These are phyloP conservation scores for Lynx canadensis DNA, from an alignment of 2,113 vertebrate species.

Conservation along the genomic window DNA sequence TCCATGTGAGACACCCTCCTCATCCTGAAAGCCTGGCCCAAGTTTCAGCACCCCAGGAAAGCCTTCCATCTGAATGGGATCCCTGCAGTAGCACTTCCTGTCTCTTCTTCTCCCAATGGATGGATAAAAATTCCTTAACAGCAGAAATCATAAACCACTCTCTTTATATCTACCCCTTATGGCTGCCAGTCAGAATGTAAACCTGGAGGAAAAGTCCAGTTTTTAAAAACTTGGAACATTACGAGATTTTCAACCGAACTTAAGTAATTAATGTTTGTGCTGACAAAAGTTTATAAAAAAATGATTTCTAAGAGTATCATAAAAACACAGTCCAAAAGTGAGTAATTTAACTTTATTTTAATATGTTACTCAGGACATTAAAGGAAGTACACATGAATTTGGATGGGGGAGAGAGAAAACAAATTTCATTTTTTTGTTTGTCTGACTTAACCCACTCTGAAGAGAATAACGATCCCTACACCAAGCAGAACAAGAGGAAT, in stretches of 20 bases:
- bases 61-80: not conserved
- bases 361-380: slow-evolving; percentile 32
- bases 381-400: not conserved
- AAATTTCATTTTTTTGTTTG: not conserved
- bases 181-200: not conserved
- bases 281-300: slow-evolving; percentile 14
- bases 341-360: slow-evolving; percentile 38
- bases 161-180: not conserved
- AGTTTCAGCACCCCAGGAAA: not conserved
- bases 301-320: not conserved
- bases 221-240: not conserved
- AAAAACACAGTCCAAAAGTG: not conserved
- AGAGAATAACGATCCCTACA: not conserved
- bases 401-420: not conserved
- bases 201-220: not conserved
- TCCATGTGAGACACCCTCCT: not conserved
- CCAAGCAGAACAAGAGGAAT: slow-evolving; percentile 16
- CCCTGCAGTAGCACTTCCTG: not conserved
- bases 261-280: not conserved
- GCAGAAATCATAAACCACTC: not conserved
- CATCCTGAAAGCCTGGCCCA: not conserved
- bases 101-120: not conserved
- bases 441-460: not conserved
- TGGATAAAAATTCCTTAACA: slow-evolving; percentile 14
- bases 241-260: not conserved